Evolutionary conservation across 1,140 invertebrate species (phyloP).

Genomic region (Adelges cooleyi): DNA sequence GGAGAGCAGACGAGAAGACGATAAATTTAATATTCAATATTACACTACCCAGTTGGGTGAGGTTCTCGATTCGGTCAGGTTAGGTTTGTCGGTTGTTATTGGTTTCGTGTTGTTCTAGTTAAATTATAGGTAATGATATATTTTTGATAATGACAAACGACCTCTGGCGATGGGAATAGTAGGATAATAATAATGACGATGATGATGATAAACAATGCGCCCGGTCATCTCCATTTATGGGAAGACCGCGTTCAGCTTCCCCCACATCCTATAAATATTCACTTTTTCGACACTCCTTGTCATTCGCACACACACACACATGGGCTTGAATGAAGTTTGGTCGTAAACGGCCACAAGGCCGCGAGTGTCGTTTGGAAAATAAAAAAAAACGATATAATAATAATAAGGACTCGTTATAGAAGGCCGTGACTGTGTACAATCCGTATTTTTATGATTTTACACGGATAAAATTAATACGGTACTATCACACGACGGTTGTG

Average conservation of each 20-base stretch:
- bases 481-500: too few species aligned
- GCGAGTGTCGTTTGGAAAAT: not conserved
- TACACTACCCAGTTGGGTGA: not conserved
- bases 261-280: conserved; percentile 23
- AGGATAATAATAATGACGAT: too few species aligned
- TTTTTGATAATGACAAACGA: too few species aligned
- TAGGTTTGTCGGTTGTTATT: not conserved
- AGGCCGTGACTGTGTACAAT: too few species aligned
- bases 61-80: too few species aligned
- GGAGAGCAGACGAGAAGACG: conserved; percentile 37
- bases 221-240: conserved; percentile 23
- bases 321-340: not conserved
- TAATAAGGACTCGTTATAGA: too few species aligned
- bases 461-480: too few species aligned
- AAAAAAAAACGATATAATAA: too few species aligned
- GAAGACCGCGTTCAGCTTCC: conserved; percentile 5
- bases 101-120: not conserved
- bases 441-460: too few species aligned
- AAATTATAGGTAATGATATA: too few species aligned
- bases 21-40: conserved; percentile 15
- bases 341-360: conserved; percentile 2
- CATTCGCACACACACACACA: not conserved
- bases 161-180: too few species aligned
- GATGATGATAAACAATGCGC: too few species aligned
- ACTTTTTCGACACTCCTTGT: conserved; percentile 24